Percentiles rank a stretch among this genome's conserved stretches.
These are phyloP conservation scores for Pollachius pollachius DNA, from an alignment of 2,113 vertebrate genomes.

Conservation along the genomic window DNA sequence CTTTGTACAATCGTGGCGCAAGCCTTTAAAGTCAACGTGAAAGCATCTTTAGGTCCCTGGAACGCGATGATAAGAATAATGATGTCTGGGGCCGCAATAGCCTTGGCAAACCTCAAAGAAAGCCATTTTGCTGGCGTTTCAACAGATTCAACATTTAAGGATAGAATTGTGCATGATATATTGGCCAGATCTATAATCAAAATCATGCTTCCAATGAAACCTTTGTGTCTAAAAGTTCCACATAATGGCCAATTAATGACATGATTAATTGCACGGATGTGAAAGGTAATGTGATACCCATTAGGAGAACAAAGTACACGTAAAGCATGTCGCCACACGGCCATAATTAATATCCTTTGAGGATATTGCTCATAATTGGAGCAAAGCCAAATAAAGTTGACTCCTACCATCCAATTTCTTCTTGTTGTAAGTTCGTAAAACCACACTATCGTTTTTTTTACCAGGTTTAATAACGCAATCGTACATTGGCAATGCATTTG, in stretches of 20 bases:
- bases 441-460: constrained; percentile 18
- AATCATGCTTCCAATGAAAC: constrained; percentile 10
- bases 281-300: neutral
- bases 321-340: constrained; percentile 22
- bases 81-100: constrained; percentile 13
- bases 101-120: constrained; percentile 15
- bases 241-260: constrained; percentile 19
- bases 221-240: constrained; percentile 7
- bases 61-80: constrained; percentile 15
- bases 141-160: constrained; percentile 18
- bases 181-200: neutral
- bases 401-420: neutral
- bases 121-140: constrained; percentile 9
- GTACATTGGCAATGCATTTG: too few species aligned
- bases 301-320: constrained; percentile 22
- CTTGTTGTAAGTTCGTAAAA: constrained; percentile 2
- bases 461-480: constrained; percentile 26
- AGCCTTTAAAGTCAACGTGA: constrained; percentile 28
- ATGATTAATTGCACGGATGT: neutral
- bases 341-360: constrained; percentile 7
- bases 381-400: neutral
- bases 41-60: constrained; percentile 9
- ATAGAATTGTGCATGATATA: constrained; percentile 20
- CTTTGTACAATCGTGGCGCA: constrained; percentile 20
- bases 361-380: constrained; percentile 16